Conservation (phyloP, 1,140 invertebrate genomes). For the Bombyx mandarina region DNA sequence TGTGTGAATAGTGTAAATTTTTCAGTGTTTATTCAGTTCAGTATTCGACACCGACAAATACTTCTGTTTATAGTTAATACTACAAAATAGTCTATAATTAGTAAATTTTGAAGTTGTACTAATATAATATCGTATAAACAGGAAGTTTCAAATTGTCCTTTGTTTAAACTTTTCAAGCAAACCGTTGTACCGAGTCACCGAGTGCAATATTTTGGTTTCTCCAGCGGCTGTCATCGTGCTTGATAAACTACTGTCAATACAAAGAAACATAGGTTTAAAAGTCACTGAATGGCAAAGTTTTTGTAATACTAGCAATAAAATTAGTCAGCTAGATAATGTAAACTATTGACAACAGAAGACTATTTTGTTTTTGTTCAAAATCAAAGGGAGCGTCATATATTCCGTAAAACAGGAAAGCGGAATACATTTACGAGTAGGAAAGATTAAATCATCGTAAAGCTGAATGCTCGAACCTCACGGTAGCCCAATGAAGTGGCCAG, state of each 20-base stretch:
- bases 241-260: slow-evolving; percentile 62
- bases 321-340: slow-evolving; percentile 46
- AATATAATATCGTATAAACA: slow-evolving; percentile 16
- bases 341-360: slow-evolving; percentile 7
- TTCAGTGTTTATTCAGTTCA: slow-evolving; percentile 68
- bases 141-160: slow-evolving; percentile 30
- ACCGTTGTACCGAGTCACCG: slow-evolving; percentile 32
- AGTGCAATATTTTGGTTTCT: slow-evolving; percentile 61
- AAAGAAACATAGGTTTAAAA: slow-evolving; percentile 53
- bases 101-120: too few species aligned
- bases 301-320: slow-evolving; percentile 16
- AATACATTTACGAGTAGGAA: slow-evolving; percentile 35
- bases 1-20: slow-evolving; percentile 71
- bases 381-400: slow-evolving; percentile 32
- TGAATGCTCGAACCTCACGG: slow-evolving; percentile 72
- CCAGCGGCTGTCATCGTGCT: slow-evolving; percentile 64
- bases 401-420: slow-evolving; percentile 16
- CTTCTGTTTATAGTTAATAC: slow-evolving; percentile 41
- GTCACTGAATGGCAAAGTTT: slow-evolving; percentile 45
- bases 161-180: slow-evolving; percentile 48
- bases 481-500: slow-evolving; percentile 72
- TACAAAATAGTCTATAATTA: slow-evolving; percentile 8
- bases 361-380: slow-evolving; percentile 14
- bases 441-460: slow-evolving; percentile 50
- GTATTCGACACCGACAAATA: slow-evolving; percentile 65